Base-by-base conservation (phyloP, 2,113 vertebrate genomes). In the Chunga burmeisteri region DNA sequence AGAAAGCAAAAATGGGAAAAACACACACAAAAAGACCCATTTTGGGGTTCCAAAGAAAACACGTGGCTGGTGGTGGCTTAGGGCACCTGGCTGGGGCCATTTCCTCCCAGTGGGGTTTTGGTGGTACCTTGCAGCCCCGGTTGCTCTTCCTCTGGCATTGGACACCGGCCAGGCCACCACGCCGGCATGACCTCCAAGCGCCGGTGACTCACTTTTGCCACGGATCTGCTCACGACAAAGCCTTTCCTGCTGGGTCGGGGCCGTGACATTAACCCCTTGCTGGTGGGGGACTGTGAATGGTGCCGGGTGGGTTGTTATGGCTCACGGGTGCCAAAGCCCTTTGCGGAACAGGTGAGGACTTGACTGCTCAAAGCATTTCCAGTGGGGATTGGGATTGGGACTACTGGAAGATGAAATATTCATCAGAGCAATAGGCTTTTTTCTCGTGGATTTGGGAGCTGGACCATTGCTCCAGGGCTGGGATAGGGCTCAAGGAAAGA, bases 231-330 rank as follows among this genome's bases (percentile, higher is more conserved):
- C 63, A 40, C 34, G 78, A 34, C 40, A 27, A 73, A 91, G 21
- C 77, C n/a, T 90, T 81, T 93, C 92, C 95, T 90, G 83, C 52
- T 0, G 9, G 16, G 8, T 5, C 2, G 0, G 63, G 63, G 26
- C 0, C 2, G 4, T 0, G 21, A 5, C 3, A 14, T 94, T 97
- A 92, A 96, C 92, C 42, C 82, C 47, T 90, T 19, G 52, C 18
- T 8, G 15, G 3, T 1, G 42, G 61, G 66, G 10, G 36, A 3
- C 0, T 55, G 27, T 0, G 1, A 23, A 4, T 0, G 0, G 6
- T 52, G n/a, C n/a, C 7, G 19, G 46, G 5, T 19, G 52, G 19
- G n/a, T 23, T 81, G 4, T 40, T 8, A 22, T 0, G 2, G 32
- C 29, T 32, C 77, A 26, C 23, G 29, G 29, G 1, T 42, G 26